Evolutionary conservation across 2,113 vertebrate genomes (phyloP), one percentile per base, ranked within the genome.

Genomic region (Gobiocypris rarus): DNA sequence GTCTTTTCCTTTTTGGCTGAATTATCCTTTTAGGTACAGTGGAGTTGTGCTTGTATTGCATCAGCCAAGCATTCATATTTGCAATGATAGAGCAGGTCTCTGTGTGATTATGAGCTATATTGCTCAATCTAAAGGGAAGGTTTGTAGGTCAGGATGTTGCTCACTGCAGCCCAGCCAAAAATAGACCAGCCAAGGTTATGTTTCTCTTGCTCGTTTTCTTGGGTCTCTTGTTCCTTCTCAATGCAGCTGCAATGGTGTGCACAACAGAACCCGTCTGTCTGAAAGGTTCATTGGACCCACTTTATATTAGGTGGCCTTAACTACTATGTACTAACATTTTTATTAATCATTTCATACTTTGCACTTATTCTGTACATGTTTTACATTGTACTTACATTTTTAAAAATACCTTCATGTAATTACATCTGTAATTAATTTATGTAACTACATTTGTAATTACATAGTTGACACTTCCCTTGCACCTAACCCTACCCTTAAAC

Each of bases 91-190:
- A 52, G 24, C 10, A 5, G 19, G 65, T 41, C 6, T 52, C 8
- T 52, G 34, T 41, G 96, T 90, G 80, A 59, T 50, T 52, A 69
- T 78, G 45, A 71, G 52, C 81, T 83, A 54, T 84, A 83, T 81
- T 86, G 78, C 78, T 88, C 75, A 73, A 52, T 61, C 69, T 80
- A 17, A 31, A 84, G 41, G 22, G 22, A 73, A n/a, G 78, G 87
- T 93, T 94, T 94, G 86, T 93, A 92, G 93, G 94, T 93, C 93
- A 93, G 70, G 56, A 79, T 43, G 28, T 41, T 87, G 43, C 84
- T 70, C 71, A 48, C 83, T 88, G 89, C 85, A 88, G 83, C 83
- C n/a, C 58, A 88, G 74, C 84, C 88, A 87, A 65, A 93, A 92
- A 93, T 93, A 94, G 87, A 38, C 43, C 8, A 17, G 81, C 76